Evolutionary conservation across 2,888 invertebrate species (phyloP), one percentile per base, ranked within the genome.

Genomic region (Leptinotarsa tumamoca): DNA sequence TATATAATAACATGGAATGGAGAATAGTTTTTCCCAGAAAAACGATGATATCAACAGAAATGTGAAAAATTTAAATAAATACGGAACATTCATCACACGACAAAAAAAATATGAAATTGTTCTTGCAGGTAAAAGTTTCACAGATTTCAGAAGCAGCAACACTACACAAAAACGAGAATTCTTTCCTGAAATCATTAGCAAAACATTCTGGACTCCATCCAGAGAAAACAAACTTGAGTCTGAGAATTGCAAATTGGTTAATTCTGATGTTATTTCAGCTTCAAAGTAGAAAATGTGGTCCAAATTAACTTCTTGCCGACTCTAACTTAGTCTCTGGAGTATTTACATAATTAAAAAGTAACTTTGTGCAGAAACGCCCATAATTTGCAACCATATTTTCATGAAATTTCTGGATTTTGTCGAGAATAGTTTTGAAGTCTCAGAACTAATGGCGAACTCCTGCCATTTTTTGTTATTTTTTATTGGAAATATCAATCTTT

Each of bases 301-400:
- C 21, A 10, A 18, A 63, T n/a, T 43, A 43, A 63, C 27, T 63
- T 63, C 13, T 18, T 43, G 63, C 63, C 63, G 17, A 43, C 63
- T 63, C 13, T 33, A 43, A 63, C 17, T 33, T 63, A 63, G 33
- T 43, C n/a, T 17, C 17, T 10, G 14, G 43, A 63, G 43, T 33
- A 63, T 63, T 63, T 33, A 63, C 63, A 63, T 63, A 63, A 63
- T 63, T 63, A 33, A 33, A 63, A 63, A 63, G 63, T 33, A 43
- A 63, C 33, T 63, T 63, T 13, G 43, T 33, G 43, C 15, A 63
- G n/a, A 43, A 33, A 43, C 33, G 63, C 17, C 43, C 63, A 63
- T 27, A 63, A 5, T 27, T 63, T 63, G 43, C 43, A 13, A 14
- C 58, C 21, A 23, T 58, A 13, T 23, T 58, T 23, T 4, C 4